Evolutionary conservation across 2,888 invertebrate species (phyloP).

Genomic region (Thalpophila matura): DNA sequence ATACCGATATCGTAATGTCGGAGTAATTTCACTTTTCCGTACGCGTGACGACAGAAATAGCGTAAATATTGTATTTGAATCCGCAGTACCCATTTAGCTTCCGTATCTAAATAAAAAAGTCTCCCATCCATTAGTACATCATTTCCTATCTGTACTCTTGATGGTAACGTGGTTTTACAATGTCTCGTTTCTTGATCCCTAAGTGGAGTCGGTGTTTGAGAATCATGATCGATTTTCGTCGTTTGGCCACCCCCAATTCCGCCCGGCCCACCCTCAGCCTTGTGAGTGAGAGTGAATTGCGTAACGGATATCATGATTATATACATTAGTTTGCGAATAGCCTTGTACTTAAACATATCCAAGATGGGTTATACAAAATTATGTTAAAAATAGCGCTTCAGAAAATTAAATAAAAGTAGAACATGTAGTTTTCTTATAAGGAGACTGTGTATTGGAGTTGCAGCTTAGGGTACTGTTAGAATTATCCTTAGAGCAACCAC

Average conservation of each 20-base stretch:
- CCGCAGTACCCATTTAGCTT: too few relatives aligned
- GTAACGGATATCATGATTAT: constrained; percentile 41
- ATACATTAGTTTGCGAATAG: constrained; percentile 35
- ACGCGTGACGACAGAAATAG: too few relatives aligned
- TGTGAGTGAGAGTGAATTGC: constrained; percentile 34
- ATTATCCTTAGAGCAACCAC: too few relatives aligned
- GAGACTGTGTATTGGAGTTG: too few relatives aligned
- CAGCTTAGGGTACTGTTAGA: too few relatives aligned
- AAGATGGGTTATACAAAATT: not conserved
- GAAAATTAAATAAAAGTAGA: too few relatives aligned
- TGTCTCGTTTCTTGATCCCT: constrained; percentile 1
- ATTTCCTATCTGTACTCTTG: not conserved
- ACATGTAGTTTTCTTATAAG: too few relatives aligned
- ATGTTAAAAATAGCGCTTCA: not conserved
- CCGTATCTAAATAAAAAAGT: too few relatives aligned
- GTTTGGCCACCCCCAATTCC: constrained; percentile 41
- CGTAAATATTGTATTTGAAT: too few relatives aligned
- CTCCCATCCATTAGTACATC: too few relatives aligned
- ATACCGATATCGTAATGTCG: too few relatives aligned
- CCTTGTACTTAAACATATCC: constrained; percentile 3
- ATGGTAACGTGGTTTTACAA: constrained; percentile 12
- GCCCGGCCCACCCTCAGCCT: constrained; percentile 21
- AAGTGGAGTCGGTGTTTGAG: constrained; percentile 44
- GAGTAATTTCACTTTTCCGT: too few relatives aligned
- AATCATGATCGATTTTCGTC: constrained; percentile 65